Conservation (phyloP, 2,797 vertebrate species). For the Poecilia wingei region DNA sequence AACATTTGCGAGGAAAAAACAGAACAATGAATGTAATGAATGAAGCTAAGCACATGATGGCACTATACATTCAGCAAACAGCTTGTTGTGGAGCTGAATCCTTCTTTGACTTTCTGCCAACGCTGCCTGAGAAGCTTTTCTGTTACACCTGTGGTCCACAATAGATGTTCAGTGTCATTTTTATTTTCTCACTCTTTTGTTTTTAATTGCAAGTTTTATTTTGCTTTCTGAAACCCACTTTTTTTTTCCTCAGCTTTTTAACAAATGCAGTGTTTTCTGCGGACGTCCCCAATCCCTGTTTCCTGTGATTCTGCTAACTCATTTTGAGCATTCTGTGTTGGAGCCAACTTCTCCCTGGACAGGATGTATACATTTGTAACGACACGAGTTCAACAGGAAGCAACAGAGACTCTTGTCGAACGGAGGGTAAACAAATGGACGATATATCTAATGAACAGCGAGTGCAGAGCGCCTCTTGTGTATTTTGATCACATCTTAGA, state of each 20-base stretch:
- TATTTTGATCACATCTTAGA: slow-evolving; percentile 76
- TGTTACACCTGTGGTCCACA: background rate
- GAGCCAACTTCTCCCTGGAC: background rate
- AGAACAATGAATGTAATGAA: slow-evolving; percentile 43
- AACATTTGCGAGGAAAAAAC: slow-evolving; percentile 1
- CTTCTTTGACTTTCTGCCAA: slow-evolving; percentile 10
- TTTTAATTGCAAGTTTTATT: background rate
- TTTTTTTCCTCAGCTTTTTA: background rate
- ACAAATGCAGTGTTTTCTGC: background rate
- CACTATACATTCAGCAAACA: slow-evolving; percentile 68
- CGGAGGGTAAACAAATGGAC: slow-evolving; percentile 39
- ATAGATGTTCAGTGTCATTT: background rate
- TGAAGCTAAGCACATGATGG: slow-evolving; percentile 62
- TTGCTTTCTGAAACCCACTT: background rate
- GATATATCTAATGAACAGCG: slow-evolving; percentile 49
- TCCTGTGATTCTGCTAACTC: slow-evolving; percentile 11
- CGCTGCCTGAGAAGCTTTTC: slow-evolving; percentile 21
- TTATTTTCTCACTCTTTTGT: background rate
- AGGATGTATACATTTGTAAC: slow-evolving; percentile 7
- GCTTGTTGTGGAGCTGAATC: slow-evolving; percentile 32
- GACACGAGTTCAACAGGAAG: slow-evolving; percentile 20
- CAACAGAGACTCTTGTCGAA: slow-evolving; percentile 17
- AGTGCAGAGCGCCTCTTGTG: slow-evolving; percentile 45
- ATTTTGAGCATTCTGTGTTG: background rate
- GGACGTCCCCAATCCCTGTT: slow-evolving; percentile 18